Evolutionary conservation across 2,113 vertebrate genomes (phyloP), one percentile per base, ranked within the genome.

Genomic region (Bucco capensis): DNA sequence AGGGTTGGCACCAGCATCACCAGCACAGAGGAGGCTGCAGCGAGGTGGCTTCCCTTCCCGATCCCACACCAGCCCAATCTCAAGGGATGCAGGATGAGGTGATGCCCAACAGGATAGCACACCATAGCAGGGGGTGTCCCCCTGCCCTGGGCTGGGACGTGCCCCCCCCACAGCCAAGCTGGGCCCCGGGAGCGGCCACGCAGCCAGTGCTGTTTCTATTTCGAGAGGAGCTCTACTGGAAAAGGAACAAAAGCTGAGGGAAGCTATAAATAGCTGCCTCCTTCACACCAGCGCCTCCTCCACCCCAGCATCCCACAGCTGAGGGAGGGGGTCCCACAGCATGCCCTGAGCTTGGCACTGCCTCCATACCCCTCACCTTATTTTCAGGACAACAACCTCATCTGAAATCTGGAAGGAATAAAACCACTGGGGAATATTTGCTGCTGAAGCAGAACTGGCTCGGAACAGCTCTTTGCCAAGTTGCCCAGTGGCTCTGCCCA

Each of bases 201-300:
- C 94, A 90, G 92, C 86, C 95, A 54, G 94, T 46, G 88, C 87
- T 86, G 96, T 95, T 97, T 96, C 97, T 97, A 97, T 97, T 97
- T 97, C 91, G 86, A 97, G 97, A 96, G 93, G 89, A 96, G 96
- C 94, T 95, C 95, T 96, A 94, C 97, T 96, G 96, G 97, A 97
- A 97, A 96, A 97, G 96, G 97, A 97, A 97, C 97, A 97, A 97
- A 97, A 97, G 97, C 97, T 54, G 92, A 97, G 96, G 28, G 62
- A 93, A 85, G 96, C 97, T 97, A 97, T 97, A 98, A 97, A 97
- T 97, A 97, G 97, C 94, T 60, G 6, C 95, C 94, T 97, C 95
- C 97, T 96, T 97, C 97, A 71, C 88, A 81, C 94, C 88, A 42
- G 92, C 94, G 92, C 83, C 95, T 96, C 94, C 94, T 82, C 71